Evolutionary conservation across 2,888 invertebrate genomes (phyloP).

Genomic region (Palloptera scutellata): DNA sequence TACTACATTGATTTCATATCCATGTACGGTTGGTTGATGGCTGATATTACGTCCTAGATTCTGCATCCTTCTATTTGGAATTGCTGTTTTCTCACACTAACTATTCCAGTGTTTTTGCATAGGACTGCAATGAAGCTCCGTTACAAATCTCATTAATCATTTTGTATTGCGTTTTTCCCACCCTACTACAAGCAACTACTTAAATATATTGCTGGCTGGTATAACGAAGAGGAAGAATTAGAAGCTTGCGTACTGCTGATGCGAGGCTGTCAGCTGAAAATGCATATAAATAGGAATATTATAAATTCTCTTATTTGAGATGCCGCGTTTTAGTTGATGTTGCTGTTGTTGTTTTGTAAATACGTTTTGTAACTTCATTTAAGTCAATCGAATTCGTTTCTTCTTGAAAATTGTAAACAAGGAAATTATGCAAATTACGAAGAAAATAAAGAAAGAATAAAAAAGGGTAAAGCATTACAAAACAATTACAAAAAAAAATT

Average conservation of each 20-base stretch:
- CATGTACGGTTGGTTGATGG: no score
- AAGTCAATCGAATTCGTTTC: constrained; percentile 51
- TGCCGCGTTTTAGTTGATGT: constrained; percentile 31
- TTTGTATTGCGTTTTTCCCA: constrained; percentile 37
- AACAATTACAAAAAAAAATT: no score
- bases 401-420: constrained; percentile 52
- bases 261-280: constrained; percentile 35
- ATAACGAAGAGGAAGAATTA: neutral
- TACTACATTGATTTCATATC: no score
- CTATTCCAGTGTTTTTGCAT: neutral
- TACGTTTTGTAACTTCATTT: constrained; percentile 54
- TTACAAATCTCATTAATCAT: constrained; percentile 58
- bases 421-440: constrained; percentile 56
- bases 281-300: constrained; percentile 61
- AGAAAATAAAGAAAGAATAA: constrained; percentile 17
- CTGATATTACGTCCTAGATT: no score
- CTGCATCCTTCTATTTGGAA: no score
- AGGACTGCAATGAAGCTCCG: neutral
- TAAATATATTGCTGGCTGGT: constrained; percentile 2
- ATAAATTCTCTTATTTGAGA: constrained; percentile 48
- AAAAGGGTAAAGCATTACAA: constrained; percentile 1
- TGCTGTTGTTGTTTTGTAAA: constrained; percentile 35
- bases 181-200: constrained; percentile 2
- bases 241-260: neutral
- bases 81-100: neutral